phyloP scores from a whole-genome alignment of 2,797 vertebrate species.

The Paedocypris micromegethes region DNA sequence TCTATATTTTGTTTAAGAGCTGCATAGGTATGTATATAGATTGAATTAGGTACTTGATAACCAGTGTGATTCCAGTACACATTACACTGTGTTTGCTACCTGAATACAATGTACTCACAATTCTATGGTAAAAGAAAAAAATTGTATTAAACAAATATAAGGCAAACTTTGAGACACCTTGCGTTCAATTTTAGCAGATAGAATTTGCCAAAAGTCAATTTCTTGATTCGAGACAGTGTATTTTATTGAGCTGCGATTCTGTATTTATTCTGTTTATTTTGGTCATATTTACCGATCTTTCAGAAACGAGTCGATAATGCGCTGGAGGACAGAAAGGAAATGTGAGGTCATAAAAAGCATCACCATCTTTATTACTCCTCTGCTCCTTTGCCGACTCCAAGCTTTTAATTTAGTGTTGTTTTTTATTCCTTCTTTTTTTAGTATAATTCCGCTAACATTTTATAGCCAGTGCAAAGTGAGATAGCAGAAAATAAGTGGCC shows the following conservation, averaged over 20 bases:
- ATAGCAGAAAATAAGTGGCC: constrained; percentile 20
- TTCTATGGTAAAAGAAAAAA: too few species aligned
- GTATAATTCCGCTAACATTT: neutral
- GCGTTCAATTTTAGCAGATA: too few species aligned
- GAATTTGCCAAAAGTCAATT: too few species aligned
- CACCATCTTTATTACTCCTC: constrained; percentile 35
- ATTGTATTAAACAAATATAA: too few species aligned
- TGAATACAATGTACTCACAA: too few species aligned
- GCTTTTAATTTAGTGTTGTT: constrained; percentile 19
- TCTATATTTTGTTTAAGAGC: neutral
- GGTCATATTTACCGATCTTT: constrained; percentile 37
- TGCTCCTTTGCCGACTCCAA: constrained; percentile 17
- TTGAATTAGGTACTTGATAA: too few species aligned
- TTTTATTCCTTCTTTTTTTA: neutral
- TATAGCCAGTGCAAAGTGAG: too few species aligned
- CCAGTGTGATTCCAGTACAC: too few species aligned
- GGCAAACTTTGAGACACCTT: too few species aligned
- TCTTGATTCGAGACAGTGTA: constrained; percentile 40
- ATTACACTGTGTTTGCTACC: too few species aligned
- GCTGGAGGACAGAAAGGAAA: constrained; percentile 41
- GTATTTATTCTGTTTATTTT: constrained; percentile 45
- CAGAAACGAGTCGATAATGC: constrained; percentile 41
- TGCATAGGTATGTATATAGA: too few species aligned
- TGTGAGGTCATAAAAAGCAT: neutral
- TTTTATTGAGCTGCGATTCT: constrained; percentile 33